Evolutionary conservation across 2,797 vertebrate species (phyloP), one percentile per base, ranked within the genome.

Genomic region (Huso huso): DNA sequence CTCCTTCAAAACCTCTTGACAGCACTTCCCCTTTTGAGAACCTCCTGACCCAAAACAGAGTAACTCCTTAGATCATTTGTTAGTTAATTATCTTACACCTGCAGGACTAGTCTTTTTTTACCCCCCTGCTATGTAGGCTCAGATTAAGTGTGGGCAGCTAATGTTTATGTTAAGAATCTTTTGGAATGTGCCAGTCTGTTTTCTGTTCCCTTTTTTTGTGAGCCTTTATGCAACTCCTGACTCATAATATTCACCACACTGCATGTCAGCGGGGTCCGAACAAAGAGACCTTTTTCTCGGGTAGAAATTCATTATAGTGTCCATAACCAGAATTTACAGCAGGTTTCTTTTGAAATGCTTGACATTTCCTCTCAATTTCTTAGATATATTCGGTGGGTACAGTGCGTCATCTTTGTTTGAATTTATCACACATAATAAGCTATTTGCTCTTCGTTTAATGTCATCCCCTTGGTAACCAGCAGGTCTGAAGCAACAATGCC

Each of bases 401-500:
- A 87, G 87, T 89, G 89, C 85, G 83, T 94, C 93, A 93, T 93
- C 91, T 93, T 91, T 90, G 88, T 90, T 90, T 92, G 91, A 89
- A 89, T 94, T 91, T 87, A 94, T 93, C 86, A 63, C 89, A 88
- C 78, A 82, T 90, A 91, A 93, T 92, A 88, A 90, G 90, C 82
- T 80, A 80, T 91, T 92, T 91, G 90, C 86, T 78, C 79, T 71
- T 64, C 69, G 83, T 88, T 89, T 94, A 95, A 94, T 93, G 93
- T 92, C 91, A 94, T 96, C 81, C 77, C 93, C 93, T 78, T 75
- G 90, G 93, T 88, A 92, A 95, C 93, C 82, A 70, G 81, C 79
- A 85, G 87, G 87, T 89, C 83, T 74, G 83, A 80, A 82, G 87
- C 87, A 92, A 88, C 87, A 86, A 91, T 53, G 85, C 84, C 84